Percentiles rank a stretch among this genome's conserved stretches.
These are phyloP conservation scores for Phenganax marumi DNA, from an alignment of 92 coral and sea anemone species.

Conservation along the genomic window DNA sequence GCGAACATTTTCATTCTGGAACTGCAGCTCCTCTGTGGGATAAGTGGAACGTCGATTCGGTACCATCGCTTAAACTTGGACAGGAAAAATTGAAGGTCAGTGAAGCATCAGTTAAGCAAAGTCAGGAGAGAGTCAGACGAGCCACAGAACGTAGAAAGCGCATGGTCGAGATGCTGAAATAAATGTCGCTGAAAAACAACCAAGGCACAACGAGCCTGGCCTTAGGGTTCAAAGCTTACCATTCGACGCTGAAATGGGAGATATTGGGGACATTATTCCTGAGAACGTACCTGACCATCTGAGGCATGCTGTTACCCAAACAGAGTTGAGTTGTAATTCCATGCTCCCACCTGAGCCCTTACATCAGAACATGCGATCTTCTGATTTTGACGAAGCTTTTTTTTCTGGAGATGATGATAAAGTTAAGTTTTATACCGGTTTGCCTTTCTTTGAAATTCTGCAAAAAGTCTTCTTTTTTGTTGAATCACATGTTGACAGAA, in stretches of 20 bases:
- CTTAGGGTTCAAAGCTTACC: too few species aligned
- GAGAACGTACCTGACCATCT: neutral
- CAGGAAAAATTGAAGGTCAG: neutral
- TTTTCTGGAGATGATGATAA: neutral
- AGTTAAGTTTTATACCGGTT: neutral
- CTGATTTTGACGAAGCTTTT: neutral
- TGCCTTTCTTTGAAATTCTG: conserved; percentile 2
- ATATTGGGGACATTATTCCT: neutral
- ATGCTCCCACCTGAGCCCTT: neutral
- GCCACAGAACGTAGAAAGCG: neutral
- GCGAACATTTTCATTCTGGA: too few species aligned
- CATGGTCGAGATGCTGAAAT: too few species aligned
- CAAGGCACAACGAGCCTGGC: too few species aligned
- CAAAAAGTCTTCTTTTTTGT: conserved; percentile 25
- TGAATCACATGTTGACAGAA: conserved; percentile 33
- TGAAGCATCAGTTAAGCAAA: neutral
- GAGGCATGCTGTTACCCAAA: neutral
- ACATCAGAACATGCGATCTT: neutral
- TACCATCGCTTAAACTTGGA: neutral
- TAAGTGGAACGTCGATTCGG: conserved; percentile 34
- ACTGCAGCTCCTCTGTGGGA: conserved; percentile 39
- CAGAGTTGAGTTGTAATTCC: neutral
- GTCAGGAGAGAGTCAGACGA: neutral
- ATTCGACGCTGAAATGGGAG: neutral
- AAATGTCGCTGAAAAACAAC: too few species aligned